Conservation (phyloP, 2,888 invertebrate species). For the Mimas tiliae region DNA sequence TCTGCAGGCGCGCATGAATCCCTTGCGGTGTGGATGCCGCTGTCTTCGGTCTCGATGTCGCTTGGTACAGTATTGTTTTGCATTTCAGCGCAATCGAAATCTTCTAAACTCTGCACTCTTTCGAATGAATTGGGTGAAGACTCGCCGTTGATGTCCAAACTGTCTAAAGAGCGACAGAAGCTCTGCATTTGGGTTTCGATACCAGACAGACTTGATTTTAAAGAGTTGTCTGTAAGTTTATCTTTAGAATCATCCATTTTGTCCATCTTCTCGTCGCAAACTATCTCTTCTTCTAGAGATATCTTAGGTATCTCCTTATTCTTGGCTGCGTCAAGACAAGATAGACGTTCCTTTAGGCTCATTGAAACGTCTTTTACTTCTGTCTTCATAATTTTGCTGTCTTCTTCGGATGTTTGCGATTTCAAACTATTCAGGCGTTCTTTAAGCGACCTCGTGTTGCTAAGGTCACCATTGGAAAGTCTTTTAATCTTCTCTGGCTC, state of each 20-base stretch:
- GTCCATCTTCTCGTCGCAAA: conserved; percentile 58
- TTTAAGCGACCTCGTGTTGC: conserved; percentile 73
- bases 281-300: conserved; percentile 67
- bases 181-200: conserved; percentile 85
- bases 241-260: conserved; percentile 56
- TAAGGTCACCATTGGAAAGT: conserved; percentile 75
- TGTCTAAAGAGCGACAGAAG: conserved; percentile 87
- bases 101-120: conserved; percentile 87
- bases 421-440: conserved; percentile 78
- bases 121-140: conserved; percentile 84
- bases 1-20: conserved; percentile 91
- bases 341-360: conserved; percentile 82
- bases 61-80: conserved; percentile 83
- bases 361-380: conserved; percentile 80
- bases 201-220: conserved; percentile 71
- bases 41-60: conserved; percentile 90
- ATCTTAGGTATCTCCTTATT: conserved; percentile 79
- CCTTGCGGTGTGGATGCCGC: conserved; percentile 91
- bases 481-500: conserved; percentile 78
- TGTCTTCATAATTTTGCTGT: conserved; percentile 64
- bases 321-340: conserved; percentile 79
- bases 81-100: conserved; percentile 86
- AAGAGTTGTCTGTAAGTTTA: conserved; percentile 60
- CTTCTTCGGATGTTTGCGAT: conserved; percentile 77
- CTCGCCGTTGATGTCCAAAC: conserved; percentile 85